A percentile compares a stretch with the other conserved stretches of the same genome.
phyloP scores from a whole-genome alignment of 2,797 vertebrate genomes.

The Enteromius paludinosus region DNA sequence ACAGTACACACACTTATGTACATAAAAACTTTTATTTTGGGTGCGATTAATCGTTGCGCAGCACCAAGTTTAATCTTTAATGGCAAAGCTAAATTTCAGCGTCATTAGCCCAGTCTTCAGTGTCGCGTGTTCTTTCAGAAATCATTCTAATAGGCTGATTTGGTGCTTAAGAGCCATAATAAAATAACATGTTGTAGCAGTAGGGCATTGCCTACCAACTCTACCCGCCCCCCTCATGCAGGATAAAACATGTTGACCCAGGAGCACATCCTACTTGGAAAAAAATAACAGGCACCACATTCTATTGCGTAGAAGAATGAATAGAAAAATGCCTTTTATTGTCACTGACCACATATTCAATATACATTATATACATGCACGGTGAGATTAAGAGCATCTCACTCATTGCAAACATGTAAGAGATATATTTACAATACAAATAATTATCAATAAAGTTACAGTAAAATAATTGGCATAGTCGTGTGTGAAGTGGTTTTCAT shows the following conservation, averaged over 20 bases:
- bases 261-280: neutral
- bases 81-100: neutral
- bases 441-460: no score
- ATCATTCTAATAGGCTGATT: neutral
- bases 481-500: conserved; percentile 16
- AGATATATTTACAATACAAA: no score
- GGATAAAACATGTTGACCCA: neutral
- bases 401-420: no score
- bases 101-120: neutral
- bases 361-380: no score
- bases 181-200: neutral
- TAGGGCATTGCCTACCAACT: neutral
- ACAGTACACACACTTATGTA: no score
- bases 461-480: no score
- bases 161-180: neutral
- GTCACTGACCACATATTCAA: no score
- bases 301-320: neutral
- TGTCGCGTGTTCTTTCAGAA: neutral
- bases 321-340: no score
- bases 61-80: no score
- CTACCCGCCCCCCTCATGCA: neutral
- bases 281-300: neutral
- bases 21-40: no score
- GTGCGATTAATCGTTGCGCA: no score
- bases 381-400: no score